Conservation (phyloP, 2,113 vertebrate genomes). For the Thinocorus orbignyianus region DNA sequence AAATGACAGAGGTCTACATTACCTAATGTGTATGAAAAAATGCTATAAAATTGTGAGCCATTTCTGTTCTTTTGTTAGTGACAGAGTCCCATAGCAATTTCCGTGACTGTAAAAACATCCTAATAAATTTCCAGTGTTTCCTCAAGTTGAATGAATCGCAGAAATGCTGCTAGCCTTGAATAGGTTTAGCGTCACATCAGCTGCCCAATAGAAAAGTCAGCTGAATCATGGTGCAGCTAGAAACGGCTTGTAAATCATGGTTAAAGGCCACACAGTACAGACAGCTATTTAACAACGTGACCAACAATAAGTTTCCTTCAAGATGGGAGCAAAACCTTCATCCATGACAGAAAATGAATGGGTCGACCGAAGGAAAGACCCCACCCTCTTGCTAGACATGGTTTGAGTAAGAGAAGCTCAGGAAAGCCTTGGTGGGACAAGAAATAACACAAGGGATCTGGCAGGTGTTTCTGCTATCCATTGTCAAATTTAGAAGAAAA, state of each 20-base stretch:
- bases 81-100: slow-evolving; percentile 73
- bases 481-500: background rate
- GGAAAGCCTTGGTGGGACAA: background rate
- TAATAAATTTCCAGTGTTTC: slow-evolving; percentile 76
- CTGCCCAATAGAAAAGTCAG: slow-evolving; percentile 66
- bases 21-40: slow-evolving; percentile 62
- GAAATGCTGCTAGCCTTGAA: slow-evolving; percentile 71
- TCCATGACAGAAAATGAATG: background rate
- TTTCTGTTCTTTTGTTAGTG: slow-evolving; percentile 70
- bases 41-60: slow-evolving; percentile 50
- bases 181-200: slow-evolving; percentile 29
- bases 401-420: background rate
- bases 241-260: slow-evolving; percentile 49
- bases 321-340: slow-evolving; percentile 40
- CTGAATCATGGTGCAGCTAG: slow-evolving; percentile 28
- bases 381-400: background rate
- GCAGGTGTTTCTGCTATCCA: background rate
- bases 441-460: background rate
- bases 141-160: slow-evolving; percentile 69
- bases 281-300: slow-evolving; percentile 21
- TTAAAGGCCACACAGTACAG: background rate
- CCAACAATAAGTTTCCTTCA: slow-evolving; percentile 33
- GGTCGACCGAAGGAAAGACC: background rate
- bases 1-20: slow-evolving; percentile 7
- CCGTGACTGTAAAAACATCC: slow-evolving; percentile 73